Evolutionary conservation across 2,888 invertebrate genomes (phyloP).

Genomic region (Graphium colonna): DNA sequence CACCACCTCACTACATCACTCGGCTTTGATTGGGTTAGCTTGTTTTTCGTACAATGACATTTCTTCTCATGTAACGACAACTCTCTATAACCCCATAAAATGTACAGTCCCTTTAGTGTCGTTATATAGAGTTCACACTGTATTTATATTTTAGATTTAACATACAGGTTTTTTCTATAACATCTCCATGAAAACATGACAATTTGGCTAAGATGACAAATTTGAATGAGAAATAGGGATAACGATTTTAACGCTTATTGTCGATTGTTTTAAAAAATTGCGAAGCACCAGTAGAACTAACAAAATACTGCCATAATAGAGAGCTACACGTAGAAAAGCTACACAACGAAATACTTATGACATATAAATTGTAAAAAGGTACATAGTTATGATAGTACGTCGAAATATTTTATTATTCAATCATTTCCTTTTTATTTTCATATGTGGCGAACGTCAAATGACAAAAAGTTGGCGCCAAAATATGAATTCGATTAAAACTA

Average conservation of each 20-base stretch:
- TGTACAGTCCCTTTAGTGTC: too few species aligned
- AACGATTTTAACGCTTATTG: neutral
- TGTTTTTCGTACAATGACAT: too few species aligned
- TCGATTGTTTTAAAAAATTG: constrained; percentile 3
- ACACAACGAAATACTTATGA: constrained; percentile 16
- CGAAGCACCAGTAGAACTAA: constrained; percentile 11
- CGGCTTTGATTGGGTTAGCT: too few species aligned
- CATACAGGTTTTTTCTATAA: neutral
- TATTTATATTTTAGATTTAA: neutral
- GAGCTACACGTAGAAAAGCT: constrained; percentile 31
- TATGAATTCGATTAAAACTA: neutral
- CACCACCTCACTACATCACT: too few species aligned
- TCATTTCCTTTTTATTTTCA: constrained; percentile 6
- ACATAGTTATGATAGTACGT: constrained; percentile 23
- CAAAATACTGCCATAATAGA: constrained; percentile 17
- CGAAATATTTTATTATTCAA: neutral
- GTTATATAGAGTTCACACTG: too few species aligned
- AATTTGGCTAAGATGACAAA: neutral
- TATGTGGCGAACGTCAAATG: neutral
- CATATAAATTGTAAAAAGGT: constrained; percentile 14
- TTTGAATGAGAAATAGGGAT: neutral
- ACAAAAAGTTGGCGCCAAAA: neutral
- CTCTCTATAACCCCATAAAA: too few species aligned
- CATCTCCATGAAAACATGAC: neutral
- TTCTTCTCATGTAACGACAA: too few species aligned